Evolutionary conservation across 2,113 vertebrate genomes (phyloP).

Genomic region (Bubo blakistoni): DNA sequence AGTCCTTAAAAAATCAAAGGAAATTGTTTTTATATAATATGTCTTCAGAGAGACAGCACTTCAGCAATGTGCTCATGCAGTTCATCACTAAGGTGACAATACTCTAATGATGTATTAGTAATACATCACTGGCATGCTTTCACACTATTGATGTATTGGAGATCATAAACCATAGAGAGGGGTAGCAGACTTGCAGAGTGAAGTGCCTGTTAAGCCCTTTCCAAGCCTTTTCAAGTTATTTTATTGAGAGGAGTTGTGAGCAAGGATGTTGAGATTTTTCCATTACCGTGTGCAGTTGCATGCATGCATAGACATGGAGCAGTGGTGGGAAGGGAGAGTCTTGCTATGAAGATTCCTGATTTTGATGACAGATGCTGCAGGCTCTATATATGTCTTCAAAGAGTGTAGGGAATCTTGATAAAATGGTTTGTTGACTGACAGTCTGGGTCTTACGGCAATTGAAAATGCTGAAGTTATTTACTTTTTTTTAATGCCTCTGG

Average conservation of each 20-base stretch:
- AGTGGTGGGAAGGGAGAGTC: background rate
- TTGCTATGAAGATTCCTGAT: background rate
- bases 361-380: background rate
- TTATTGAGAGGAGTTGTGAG: background rate
- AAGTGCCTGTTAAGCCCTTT: background rate
- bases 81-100: conserved; percentile 20
- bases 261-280: background rate
- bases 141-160: background rate
- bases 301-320: background rate
- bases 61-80: background rate
- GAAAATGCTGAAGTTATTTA: background rate
- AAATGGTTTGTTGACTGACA: background rate
- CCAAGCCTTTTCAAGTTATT: background rate
- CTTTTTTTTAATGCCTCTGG: background rate
- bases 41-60: background rate
- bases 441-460: background rate
- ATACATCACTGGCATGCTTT: conserved; percentile 25
- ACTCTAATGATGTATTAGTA: conserved; percentile 3
- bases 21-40: background rate
- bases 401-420: background rate
- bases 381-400: background rate
- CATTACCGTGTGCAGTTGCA: background rate
- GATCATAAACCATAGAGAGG: background rate
- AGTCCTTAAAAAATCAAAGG: background rate
- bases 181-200: background rate